Conservation (phyloP, 2,113 vertebrate genomes). For the Bucco capensis region DNA sequence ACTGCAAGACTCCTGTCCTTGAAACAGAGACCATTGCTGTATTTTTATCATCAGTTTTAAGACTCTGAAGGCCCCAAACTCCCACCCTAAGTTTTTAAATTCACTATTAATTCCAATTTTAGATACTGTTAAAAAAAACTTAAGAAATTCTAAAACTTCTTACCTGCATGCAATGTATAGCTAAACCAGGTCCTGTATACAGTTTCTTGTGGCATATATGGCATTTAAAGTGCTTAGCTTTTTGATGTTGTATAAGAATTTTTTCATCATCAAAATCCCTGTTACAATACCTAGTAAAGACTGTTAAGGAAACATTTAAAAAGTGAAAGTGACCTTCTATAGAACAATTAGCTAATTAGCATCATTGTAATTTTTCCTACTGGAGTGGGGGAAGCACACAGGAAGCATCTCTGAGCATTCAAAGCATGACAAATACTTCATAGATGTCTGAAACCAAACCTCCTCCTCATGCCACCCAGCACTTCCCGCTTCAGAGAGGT, state of each 20-base stretch:
- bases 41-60: background rate
- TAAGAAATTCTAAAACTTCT: background rate
- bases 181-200: constrained; percentile 95
- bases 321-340: background rate
- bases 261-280: constrained; percentile 99
- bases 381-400: background rate
- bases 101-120: background rate
- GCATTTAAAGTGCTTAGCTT: constrained; percentile 99
- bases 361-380: background rate
- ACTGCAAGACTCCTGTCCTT: background rate
- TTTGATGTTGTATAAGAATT: constrained; percentile 98
- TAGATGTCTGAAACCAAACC: background rate
- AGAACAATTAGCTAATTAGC: background rate
- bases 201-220: constrained; percentile 99
- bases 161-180: constrained; percentile 99
- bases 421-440: background rate
- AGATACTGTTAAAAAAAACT: background rate
- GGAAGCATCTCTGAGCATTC: background rate
- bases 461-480: background rate
- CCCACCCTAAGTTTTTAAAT: background rate
- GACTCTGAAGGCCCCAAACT: background rate
- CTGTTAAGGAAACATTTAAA: constrained; percentile 73
- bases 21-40: background rate
- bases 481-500: background rate
- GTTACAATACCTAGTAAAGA: constrained; percentile 91